Conservation (phyloP, 2,888 invertebrate species). For the Strigamia transsilvanica region DNA sequence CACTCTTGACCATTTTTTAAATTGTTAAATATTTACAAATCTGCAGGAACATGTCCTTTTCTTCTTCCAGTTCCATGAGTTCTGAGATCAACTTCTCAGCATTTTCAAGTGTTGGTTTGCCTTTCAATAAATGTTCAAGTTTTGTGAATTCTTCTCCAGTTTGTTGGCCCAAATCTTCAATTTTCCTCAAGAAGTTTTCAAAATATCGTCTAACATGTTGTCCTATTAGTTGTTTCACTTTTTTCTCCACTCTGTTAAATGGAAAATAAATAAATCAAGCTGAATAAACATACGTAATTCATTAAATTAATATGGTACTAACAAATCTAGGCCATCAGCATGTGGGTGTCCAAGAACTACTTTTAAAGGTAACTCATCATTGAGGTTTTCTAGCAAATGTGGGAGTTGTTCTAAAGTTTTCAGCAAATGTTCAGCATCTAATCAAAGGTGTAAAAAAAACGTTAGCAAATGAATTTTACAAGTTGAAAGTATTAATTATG, state of each 20-base stretch:
- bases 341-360: neutral
- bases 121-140: neutral
- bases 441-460: too few species aligned
- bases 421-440: neutral
- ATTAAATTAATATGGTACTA: neutral
- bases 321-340: neutral
- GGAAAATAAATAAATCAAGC: neutral
- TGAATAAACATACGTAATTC: neutral
- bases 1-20: neutral
- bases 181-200: constrained; percentile 3
- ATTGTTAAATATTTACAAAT: neutral
- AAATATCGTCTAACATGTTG: constrained; percentile 7
- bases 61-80: neutral
- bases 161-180: neutral
- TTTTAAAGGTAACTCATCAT: neutral
- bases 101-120: neutral
- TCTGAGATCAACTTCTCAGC: neutral
- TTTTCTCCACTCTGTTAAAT: neutral
- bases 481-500: neutral
- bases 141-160: neutral
- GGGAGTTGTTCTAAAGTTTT: neutral
- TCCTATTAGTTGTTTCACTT: neutral
- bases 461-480: too few species aligned
- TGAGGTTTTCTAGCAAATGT: neutral
- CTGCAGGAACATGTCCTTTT: neutral